phyloP scores from a whole-genome alignment of 1,140 invertebrate species.

The Conopomorpha cramerella region DNA sequence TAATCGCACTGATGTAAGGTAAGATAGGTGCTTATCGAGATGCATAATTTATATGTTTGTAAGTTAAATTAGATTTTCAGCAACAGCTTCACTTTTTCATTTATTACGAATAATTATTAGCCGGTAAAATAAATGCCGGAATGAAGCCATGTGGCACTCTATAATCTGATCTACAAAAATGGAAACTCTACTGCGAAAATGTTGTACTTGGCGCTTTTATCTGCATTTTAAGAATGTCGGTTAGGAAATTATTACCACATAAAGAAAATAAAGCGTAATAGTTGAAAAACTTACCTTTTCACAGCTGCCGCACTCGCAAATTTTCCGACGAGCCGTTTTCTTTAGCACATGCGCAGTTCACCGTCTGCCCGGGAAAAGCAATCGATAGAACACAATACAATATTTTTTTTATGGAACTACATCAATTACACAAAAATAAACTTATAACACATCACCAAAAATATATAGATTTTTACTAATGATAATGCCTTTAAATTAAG shows the following conservation, averaged over 20 bases:
- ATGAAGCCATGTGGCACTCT: background rate
- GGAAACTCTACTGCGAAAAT: too few species aligned
- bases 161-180: background rate
- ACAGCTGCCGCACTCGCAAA: slow-evolving; percentile 37
- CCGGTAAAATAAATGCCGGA: background rate
- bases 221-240: too few species aligned
- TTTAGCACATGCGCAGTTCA: slow-evolving; percentile 56
- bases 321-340: slow-evolving; percentile 49
- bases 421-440: too few species aligned
- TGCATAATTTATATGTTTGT: too few species aligned
- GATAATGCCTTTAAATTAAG: too few species aligned
- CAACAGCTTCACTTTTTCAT: too few species aligned
- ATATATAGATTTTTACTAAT: too few species aligned
- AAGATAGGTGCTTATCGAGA: too few species aligned
- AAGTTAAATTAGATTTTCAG: too few species aligned
- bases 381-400: slow-evolving; percentile 48
- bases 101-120: background rate
- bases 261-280: slow-evolving; percentile 13
- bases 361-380: slow-evolving; percentile 46
- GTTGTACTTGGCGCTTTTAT: too few species aligned
- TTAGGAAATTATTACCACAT: slow-evolving; percentile 1
- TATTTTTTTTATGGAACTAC: slow-evolving; percentile 6
- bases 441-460: too few species aligned
- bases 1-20: too few species aligned
- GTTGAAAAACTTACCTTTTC: slow-evolving; percentile 39